These are phyloP conservation scores for Papilio gigon DNA, from an alignment of 2,888 invertebrate genomes.

Conservation along the genomic window DNA sequence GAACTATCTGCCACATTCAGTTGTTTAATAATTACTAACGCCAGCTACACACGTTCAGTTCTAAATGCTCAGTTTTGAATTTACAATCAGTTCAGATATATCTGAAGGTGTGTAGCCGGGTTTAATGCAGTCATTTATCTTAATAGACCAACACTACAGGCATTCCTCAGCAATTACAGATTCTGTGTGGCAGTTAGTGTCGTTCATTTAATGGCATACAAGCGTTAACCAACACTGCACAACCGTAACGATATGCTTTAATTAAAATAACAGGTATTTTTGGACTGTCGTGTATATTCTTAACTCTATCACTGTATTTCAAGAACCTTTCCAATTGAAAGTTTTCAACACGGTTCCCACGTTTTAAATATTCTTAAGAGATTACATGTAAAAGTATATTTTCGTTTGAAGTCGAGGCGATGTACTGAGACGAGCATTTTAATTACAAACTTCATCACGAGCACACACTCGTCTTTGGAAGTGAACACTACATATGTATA, in stretches of 20 bases:
- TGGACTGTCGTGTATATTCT: constrained; percentile 71
- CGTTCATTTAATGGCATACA: constrained; percentile 7
- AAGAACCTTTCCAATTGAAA: constrained; percentile 62
- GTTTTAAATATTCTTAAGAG: constrained; percentile 51
- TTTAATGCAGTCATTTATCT: no score
- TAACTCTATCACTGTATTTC: constrained; percentile 61
- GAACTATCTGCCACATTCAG: no score
- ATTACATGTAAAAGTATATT: constrained; percentile 1
- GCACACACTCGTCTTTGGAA: not conserved
- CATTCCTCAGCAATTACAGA: no score
- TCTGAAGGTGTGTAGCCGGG: no score
- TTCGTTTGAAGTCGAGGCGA: not conserved
- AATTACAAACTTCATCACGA: not conserved
- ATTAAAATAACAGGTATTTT: constrained; percentile 81
- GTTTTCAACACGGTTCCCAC: constrained; percentile 48
- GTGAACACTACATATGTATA: not conserved
- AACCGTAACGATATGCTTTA: constrained; percentile 80
- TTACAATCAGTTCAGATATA: no score
- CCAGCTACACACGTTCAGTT: no score
- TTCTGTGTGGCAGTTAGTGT: not conserved
- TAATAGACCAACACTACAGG: no score
- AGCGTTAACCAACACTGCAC: constrained; percentile 59
- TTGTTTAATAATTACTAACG: no score
- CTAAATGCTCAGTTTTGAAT: no score
- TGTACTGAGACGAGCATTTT: constrained; percentile 9